Evolutionary conservation across 1,140 invertebrate species (phyloP).

Genomic region (Ylistrum balloti): DNA sequence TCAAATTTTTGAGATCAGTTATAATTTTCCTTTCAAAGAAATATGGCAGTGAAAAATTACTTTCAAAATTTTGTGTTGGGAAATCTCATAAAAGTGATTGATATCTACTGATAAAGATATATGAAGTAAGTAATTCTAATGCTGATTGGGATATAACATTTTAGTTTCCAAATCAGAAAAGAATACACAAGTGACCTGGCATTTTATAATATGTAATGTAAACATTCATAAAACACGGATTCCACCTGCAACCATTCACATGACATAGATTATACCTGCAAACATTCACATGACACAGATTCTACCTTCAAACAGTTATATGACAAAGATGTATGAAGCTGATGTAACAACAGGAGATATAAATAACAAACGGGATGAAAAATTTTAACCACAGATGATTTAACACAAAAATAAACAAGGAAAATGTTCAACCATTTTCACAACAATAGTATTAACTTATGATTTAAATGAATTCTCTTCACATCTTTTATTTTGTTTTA

Average conservation of each 20-base stretch:
- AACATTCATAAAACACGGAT: background rate
- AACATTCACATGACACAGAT: slow-evolving; percentile 18
- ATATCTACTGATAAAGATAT: background rate
- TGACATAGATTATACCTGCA: background rate
- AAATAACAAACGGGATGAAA: slow-evolving; percentile 7
- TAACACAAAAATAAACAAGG: slow-evolving; percentile 29
- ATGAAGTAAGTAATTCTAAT: too few species aligned
- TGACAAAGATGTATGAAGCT: background rate
- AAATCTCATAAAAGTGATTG: slow-evolving; percentile 3
- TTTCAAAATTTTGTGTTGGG: background rate
- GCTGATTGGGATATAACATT: too few species aligned
- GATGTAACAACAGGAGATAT: slow-evolving; percentile 4
- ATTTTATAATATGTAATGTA: background rate
- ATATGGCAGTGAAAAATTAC: background rate
- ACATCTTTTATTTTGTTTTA: background rate
- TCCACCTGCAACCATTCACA: background rate
- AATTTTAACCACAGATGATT: slow-evolving; percentile 6
- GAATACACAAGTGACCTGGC: too few species aligned
- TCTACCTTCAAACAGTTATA: slow-evolving; percentile 19
- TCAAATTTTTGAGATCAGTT: background rate
- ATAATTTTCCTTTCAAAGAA: background rate
- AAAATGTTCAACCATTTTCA: slow-evolving; percentile 23
- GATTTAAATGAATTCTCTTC: background rate
- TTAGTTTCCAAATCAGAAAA: too few species aligned
- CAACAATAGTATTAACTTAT: background rate